These are phyloP conservation scores for Meriones psammophilus DNA, from an alignment of 2,797 vertebrate genomes.

Conservation along the genomic window DNA sequence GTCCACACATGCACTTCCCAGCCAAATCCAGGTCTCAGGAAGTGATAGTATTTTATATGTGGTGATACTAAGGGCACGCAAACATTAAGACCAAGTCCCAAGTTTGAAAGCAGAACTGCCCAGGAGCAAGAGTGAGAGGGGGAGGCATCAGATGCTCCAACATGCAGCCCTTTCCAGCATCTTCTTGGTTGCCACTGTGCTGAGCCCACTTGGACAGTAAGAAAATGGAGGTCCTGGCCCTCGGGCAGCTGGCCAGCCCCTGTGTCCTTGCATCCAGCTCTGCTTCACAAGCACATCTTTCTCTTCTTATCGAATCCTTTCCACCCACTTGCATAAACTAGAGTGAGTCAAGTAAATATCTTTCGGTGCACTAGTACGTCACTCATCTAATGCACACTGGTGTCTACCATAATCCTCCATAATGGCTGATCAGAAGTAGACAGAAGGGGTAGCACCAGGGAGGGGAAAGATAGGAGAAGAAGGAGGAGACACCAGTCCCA, in stretches of 20 bases:
- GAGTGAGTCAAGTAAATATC: background rate
- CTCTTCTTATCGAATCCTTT: background rate
- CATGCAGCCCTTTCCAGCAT: background rate
- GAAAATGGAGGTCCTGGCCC: background rate
- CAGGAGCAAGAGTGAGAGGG: background rate
- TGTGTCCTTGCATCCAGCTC: background rate
- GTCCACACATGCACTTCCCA: background rate
- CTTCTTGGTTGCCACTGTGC: background rate
- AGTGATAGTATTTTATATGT: background rate
- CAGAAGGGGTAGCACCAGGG: background rate
- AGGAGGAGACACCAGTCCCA: background rate
- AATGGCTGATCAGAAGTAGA: background rate
- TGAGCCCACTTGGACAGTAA: background rate
- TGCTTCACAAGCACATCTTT: background rate
- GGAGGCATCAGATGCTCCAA: too few species aligned
- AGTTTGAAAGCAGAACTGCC: background rate
- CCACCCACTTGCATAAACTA: background rate
- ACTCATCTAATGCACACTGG: background rate
- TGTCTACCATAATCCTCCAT: background rate
- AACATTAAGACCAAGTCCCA: slow-evolving; percentile 19
- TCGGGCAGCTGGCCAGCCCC: background rate
- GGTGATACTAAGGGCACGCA: background rate
- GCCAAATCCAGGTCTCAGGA: background rate
- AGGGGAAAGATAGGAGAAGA: background rate
- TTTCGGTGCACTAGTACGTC: background rate